Evolutionary conservation across 2,113 vertebrate genomes (phyloP).

Genomic region (Urocolius indicus): DNA sequence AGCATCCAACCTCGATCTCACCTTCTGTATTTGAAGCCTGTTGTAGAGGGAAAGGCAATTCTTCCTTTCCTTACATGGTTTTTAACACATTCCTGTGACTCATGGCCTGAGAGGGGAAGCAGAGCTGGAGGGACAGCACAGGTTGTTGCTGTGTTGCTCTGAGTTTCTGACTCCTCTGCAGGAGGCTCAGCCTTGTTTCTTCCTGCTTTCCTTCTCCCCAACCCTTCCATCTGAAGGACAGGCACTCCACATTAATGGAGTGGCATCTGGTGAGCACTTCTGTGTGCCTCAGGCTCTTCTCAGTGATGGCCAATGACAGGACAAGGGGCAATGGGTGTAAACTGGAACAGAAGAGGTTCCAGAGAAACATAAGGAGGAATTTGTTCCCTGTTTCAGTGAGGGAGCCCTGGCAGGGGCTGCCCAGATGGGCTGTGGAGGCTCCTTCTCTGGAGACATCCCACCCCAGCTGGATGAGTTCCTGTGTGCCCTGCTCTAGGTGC

Average conservation of each 20-base stretch:
- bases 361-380: too few relatives aligned
- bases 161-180: neutral
- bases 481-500: too few relatives aligned
- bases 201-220: neutral
- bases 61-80: neutral
- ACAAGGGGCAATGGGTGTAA: too few relatives aligned
- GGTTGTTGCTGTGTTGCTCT: neutral
- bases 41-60: neutral
- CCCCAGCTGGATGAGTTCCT: too few relatives aligned
- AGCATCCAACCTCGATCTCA: rapidly evolving
- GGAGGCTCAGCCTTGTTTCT: neutral
- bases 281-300: rapidly evolving
- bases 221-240: neutral
- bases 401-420: too few relatives aligned
- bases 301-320: too few relatives aligned
- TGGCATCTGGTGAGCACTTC: neutral
- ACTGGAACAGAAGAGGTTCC: too few relatives aligned
- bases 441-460: too few relatives aligned
- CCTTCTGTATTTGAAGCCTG: neutral
- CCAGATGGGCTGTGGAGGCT: too few relatives aligned
- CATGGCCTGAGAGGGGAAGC: neutral
- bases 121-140: neutral
- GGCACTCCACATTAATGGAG: neutral
- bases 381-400: too few relatives aligned
- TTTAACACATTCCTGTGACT: rapidly evolving